Evolutionary conservation across 2,797 vertebrate genomes (phyloP), one percentile per base, ranked within the genome.

Genomic region (Botia kubotai): DNA sequence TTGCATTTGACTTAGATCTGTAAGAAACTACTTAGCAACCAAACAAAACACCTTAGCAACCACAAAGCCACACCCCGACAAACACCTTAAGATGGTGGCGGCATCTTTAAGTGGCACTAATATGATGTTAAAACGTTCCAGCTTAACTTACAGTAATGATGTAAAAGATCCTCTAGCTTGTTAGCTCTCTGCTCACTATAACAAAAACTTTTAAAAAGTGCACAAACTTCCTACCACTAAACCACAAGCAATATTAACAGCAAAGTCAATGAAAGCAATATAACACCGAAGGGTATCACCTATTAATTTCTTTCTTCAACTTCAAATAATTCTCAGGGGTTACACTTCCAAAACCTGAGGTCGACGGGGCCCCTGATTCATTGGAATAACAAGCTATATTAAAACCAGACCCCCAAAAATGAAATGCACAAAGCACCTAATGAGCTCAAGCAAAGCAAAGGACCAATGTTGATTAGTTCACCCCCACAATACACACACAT

Each of bases 391-490:
- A 68, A 80, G 81, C 48, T 92, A 91, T 89, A 93, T 94, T 94
- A 92, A 93, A 94, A 92, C 88, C 88, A 91, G 90, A 87, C 91
- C 90, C 92, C 33, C 48, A 71, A 82, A 83, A 74, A 86, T 58
- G 82, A 84, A 89, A 89, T 87, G 90, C 90, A 91, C 90, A 91
- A 93, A 93, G 90, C 93, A 91, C 91, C 93, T 95, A 94, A 94
- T 81, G 85, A 93, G 88, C 89, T 92, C 91, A 93, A 94, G 88
- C 90, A 92, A 92, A 88, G 83, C 87, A 82, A 89, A 89, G 90
- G 89, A 82, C 87, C 92, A 92, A 78, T 82, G 89, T 90, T 90
- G 91, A 93, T 94, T 92, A 93, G 93, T 94, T 93, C 95, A 94
- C 90, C 89, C 92, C 93, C 80, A 93, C 89, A 92, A 91, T 92